phyloP scores from a whole-genome alignment of 2,888 invertebrate genomes.

The Diarsia dahlii region DNA sequence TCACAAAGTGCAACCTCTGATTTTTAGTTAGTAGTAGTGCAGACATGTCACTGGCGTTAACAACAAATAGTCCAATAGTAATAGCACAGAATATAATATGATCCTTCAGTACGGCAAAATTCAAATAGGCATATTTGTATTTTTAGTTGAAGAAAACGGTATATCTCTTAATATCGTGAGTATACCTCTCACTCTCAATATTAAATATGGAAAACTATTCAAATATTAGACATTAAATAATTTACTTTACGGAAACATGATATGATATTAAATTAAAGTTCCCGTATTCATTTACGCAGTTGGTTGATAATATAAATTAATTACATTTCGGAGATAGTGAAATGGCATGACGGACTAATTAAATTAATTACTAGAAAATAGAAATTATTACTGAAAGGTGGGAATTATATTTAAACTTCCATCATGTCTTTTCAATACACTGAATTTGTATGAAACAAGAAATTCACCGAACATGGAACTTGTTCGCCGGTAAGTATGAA shows the following conservation, averaged over 20 bases:
- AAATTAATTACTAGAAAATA: slow-evolving; percentile 39
- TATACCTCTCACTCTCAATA: neutral
- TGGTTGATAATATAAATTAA: slow-evolving; percentile 33
- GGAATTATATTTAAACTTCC: slow-evolving; percentile 31
- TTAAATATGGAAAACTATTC: neutral
- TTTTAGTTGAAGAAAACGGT: neutral
- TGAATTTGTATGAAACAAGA: slow-evolving; percentile 31
- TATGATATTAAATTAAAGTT: slow-evolving; percentile 37
- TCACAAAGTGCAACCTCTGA: neutral
- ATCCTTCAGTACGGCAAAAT: too few species aligned
- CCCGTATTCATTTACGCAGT: slow-evolving; percentile 18
- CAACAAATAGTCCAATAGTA: neutral
- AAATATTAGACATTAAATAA: slow-evolving; percentile 20
- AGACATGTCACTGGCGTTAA: neutral
- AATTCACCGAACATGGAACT: slow-evolving; percentile 21
- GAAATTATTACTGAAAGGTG: slow-evolving; percentile 28
- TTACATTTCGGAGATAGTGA: slow-evolving; percentile 35
- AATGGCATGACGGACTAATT: slow-evolving; percentile 26
- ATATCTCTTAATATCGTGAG: neutral
- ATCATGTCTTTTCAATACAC: slow-evolving; percentile 34
- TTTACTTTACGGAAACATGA: slow-evolving; percentile 23
- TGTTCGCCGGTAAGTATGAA: slow-evolving; percentile 25
- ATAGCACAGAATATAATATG: neutral
- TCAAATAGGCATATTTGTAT: too few species aligned
- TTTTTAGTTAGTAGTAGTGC: neutral